These are phyloP conservation scores for Acanthochromis polyacanthus DNA, from an alignment of 2,113 vertebrate species.

Conservation along the genomic window DNA sequence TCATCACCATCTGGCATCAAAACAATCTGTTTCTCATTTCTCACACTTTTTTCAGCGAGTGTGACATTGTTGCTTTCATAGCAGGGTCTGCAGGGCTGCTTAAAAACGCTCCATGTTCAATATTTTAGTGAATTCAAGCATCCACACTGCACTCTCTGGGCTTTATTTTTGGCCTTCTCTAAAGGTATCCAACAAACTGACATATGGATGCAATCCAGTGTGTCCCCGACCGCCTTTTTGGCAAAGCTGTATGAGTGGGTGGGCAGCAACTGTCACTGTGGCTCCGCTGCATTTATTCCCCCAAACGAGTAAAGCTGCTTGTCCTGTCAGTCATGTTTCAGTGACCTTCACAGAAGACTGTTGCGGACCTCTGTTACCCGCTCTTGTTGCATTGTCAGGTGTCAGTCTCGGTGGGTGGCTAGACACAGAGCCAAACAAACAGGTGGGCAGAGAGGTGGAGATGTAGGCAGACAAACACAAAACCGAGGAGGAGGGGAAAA, in stretches of 20 bases:
- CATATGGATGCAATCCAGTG: conserved; percentile 60
- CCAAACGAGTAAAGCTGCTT: conserved; percentile 51
- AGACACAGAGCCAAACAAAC: conserved; percentile 52
- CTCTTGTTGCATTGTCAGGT: conserved; percentile 59
- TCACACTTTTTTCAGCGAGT: conserved; percentile 32
- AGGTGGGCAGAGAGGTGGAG: conserved; percentile 42
- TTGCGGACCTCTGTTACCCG: conserved; percentile 49
- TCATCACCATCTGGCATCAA: conserved; percentile 44
- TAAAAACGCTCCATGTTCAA: not conserved
- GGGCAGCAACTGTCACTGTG: conserved; percentile 67
- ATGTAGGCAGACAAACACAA: conserved; percentile 51
- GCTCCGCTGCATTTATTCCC: conserved; percentile 59
- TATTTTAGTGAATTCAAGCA: conserved; percentile 2
- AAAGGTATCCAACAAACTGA: conserved; percentile 56
- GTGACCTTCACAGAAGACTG: conserved; percentile 61
- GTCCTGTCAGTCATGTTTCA: conserved; percentile 73
- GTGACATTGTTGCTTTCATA: conserved; percentile 31
- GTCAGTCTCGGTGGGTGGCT: conserved; percentile 67
- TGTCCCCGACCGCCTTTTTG: conserved; percentile 53
- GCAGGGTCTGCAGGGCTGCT: not conserved
- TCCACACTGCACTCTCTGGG: not conserved
- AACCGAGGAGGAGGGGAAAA: conserved; percentile 14
- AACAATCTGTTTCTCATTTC: conserved; percentile 34
- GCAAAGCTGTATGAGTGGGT: conserved; percentile 57
- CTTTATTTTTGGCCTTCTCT: conserved; percentile 52